Evolutionary conservation across 2,797 vertebrate species (phyloP), one percentile per base, ranked within the genome.

Genomic region (Microctenopoma steveboyesi): DNA sequence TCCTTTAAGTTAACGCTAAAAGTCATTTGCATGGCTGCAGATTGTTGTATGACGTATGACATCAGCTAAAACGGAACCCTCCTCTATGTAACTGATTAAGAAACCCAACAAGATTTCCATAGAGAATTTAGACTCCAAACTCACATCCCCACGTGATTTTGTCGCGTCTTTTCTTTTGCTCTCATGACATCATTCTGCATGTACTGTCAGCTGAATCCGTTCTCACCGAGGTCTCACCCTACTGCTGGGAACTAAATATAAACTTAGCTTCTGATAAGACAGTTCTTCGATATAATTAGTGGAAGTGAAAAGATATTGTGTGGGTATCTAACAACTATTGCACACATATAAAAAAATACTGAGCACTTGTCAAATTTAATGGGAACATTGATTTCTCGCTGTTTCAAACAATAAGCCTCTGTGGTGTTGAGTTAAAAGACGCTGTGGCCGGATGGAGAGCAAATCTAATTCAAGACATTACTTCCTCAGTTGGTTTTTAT

Each of bases 381-480:
- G 59, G 67, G n/a, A 28, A 52, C 73, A 76, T 67, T 70, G 74
- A 69, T 76, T 82, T 76, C 69, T 78, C 56, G 53, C 62, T 49
- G 59, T 75, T 76, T 68, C 0, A 3, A 79, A 78, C 54, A 64
- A 75, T 11, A 5, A 35, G 52, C 16, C 40, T 61, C 1, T 0
- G 54, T 55, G 42, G 74, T 55, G 78, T 68, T 50, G 71, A 76
- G 77, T 73, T 68, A 37, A 83, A 74, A 53, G 76, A 82, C 48
- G 40, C 52, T 68, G 62, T 2, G 33, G 52, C 53, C 16, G 35
- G 61, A 83, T 80, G 59, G 53, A 72, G 57, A 69, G 69, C 40
- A 81, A 85, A 88, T 85, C 64, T 53, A 84, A 85, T 86, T 85
- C 5, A 64, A 69, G n/a, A 63, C 73, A 61, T 82, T 63, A 61